Evolutionary conservation across 2,797 vertebrate genomes (phyloP).

Genomic region (Balearica regulorum): DNA sequence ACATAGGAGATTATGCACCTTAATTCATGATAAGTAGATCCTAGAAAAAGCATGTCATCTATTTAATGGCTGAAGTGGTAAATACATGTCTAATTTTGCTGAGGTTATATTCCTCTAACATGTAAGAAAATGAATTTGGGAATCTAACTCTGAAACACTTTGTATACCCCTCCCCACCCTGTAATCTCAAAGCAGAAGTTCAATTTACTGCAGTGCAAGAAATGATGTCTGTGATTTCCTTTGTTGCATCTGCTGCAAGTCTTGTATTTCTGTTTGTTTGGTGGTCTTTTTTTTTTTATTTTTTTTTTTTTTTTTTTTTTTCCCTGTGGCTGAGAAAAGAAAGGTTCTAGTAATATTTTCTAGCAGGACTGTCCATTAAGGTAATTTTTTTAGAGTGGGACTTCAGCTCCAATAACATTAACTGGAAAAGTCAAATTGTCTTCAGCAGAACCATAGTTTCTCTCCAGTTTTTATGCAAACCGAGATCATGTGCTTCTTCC

Average conservation of each 20-base stretch:
- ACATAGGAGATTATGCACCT: neutral
- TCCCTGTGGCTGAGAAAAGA: neutral
- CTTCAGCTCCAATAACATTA: neutral
- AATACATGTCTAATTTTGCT: neutral
- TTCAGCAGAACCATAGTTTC: neutral
- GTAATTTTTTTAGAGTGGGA: neutral
- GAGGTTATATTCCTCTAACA: neutral
- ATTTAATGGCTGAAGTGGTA: neutral
- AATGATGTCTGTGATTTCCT: neutral
- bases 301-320: fast-evolving
- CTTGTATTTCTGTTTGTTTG: neutral
- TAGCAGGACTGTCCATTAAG: neutral
- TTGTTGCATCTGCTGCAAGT: neutral
- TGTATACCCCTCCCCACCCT: neutral
- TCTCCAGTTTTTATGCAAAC: neutral
- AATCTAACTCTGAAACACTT: neutral
- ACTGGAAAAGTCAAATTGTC: neutral
- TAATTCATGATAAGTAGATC: neutral
- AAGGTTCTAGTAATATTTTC: neutral
- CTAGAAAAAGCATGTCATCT: neutral
- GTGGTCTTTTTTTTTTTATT: no score
- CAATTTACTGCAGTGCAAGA: neutral
- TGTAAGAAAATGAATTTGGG: neutral
- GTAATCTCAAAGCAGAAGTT: neutral
- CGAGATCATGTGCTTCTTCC: neutral